Evolutionary conservation across 2,797 vertebrate species (phyloP).

Genomic region (Serranus cabrilla): DNA sequence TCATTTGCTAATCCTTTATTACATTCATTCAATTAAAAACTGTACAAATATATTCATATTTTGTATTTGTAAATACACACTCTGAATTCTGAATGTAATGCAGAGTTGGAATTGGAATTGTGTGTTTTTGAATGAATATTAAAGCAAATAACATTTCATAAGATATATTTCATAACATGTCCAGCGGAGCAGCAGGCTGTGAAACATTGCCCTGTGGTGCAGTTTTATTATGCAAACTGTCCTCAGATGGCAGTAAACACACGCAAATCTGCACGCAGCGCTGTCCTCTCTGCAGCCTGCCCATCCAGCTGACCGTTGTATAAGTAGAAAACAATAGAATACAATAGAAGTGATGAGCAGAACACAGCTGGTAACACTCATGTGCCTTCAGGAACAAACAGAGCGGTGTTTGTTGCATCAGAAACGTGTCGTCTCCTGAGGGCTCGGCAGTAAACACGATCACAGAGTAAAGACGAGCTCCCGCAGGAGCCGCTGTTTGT

Average conservation of each 20-base stretch:
- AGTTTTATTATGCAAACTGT: conserved; percentile 20
- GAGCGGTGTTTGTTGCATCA: conserved; percentile 22
- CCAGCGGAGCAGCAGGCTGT: neutral
- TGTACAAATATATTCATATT: too few species aligned
- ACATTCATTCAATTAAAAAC: too few species aligned
- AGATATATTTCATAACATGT: conserved; percentile 12
- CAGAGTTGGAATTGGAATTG: too few species aligned
- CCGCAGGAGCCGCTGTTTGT: conserved; percentile 15
- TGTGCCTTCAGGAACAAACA: conserved; percentile 13
- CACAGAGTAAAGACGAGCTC: conserved; percentile 9
- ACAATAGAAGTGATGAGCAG: neutral
- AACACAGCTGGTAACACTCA: neutral
- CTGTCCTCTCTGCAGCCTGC: conserved; percentile 5
- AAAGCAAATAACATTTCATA: conserved; percentile 9
- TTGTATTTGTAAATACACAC: too few species aligned
- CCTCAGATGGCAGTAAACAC: conserved; percentile 1
- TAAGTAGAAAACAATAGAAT: neutral
- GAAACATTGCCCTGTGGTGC: conserved; percentile 13
- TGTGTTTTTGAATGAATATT: too few species aligned
- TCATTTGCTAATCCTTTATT: too few species aligned
- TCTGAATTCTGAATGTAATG: too few species aligned
- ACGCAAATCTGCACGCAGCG: neutral
- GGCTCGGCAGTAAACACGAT: conserved; percentile 18
- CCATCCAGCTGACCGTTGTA: neutral
- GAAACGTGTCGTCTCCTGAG: neutral